Evolutionary conservation across 2,113 vertebrate species (phyloP), one percentile per base, ranked within the genome.

Genomic region (Semicossyphus pulcher): DNA sequence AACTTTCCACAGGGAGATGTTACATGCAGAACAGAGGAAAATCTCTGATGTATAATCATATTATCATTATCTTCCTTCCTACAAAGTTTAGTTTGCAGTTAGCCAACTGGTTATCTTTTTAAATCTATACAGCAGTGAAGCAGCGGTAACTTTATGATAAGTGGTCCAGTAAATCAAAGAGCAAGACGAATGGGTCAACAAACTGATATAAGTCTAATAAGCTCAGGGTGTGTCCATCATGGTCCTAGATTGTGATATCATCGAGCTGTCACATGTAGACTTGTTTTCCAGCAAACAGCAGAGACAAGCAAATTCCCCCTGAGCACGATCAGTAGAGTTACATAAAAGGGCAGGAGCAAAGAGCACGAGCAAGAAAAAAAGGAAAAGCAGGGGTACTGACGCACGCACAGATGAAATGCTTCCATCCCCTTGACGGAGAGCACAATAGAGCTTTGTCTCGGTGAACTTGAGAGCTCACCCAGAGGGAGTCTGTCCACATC

Each of bases 371-470:
- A 69, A 42, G 32, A 78, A 57, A 62, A 37, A 42, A 54, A 45
- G 48, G 49, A 79, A 82, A 75, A 85, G 41, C 26, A 45, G 10
- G 26, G 32, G 20, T 51, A 48, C 53, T 88, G 86, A 89, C 69
- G 78, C 78, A 87, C n/a, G 1, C 56, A 68, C 32, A 62, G 41
- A 79, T 75, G 60, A 87, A 87, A 72, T 74, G 34, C 23, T 78
- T 82, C 81, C 80, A 89, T 87, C 70, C 44, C 18, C 65, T n/a
- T 77, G 71, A 74, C 31, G 10, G 54, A 29, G 70, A 75, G 51
- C 66, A 86, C 80, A 90, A 83, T 81, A 64, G 76, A 76, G 45
- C 89, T 86, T 87, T 87, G 80, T 87, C 18, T 81, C 15, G 4
- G 58, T 66, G 68, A 81, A 85, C 42, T 28, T 54, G 67, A 83